A percentile compares a stretch with the other conserved stretches of the same genome.
Conservation (phyloP, 2,888 invertebrate genomes). For the Phania funesta region DNA sequence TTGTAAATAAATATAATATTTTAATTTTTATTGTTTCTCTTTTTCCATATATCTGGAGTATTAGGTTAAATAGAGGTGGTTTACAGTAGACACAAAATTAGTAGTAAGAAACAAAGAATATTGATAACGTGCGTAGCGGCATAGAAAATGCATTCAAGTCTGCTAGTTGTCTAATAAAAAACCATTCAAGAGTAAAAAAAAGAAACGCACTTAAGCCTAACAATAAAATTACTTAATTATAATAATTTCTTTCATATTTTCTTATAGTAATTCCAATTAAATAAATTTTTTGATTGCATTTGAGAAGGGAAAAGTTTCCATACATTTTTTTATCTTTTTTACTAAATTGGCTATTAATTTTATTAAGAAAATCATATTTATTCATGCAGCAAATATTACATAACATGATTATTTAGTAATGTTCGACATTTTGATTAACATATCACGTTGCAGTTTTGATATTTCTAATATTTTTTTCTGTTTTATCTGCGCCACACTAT, state of each 20-base stretch:
- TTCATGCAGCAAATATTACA: constrained; percentile 61
- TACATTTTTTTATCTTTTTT: not conserved
- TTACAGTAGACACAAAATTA: no score
- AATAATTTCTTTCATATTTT: constrained; percentile 18
- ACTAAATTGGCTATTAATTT: constrained; percentile 60
- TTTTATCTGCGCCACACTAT: not conserved
- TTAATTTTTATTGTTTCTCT: no score
- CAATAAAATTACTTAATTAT: no score
- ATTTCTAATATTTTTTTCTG: constrained; percentile 34
- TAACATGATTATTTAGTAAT: constrained; percentile 68
- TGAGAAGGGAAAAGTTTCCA: constrained; percentile 24
- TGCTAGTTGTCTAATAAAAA: no score
- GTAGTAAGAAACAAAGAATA: no score
- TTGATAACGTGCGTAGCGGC: no score
- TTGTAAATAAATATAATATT: no score
- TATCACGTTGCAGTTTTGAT: constrained; percentile 75
- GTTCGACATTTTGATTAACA: constrained; percentile 78
- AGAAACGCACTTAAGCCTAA: no score
- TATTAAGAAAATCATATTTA: constrained; percentile 61
- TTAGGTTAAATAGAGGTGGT: no score
- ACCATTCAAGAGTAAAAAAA: no score
- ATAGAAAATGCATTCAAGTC: no score
- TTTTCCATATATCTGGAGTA: no score
- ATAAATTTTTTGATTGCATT: constrained; percentile 11
- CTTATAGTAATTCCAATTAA: not conserved